A percentile compares a stretch with the other conserved stretches of the same genome.
phyloP scores from a whole-genome alignment of 2,113 vertebrate species.

The Cephalopterus ornatus region DNA sequence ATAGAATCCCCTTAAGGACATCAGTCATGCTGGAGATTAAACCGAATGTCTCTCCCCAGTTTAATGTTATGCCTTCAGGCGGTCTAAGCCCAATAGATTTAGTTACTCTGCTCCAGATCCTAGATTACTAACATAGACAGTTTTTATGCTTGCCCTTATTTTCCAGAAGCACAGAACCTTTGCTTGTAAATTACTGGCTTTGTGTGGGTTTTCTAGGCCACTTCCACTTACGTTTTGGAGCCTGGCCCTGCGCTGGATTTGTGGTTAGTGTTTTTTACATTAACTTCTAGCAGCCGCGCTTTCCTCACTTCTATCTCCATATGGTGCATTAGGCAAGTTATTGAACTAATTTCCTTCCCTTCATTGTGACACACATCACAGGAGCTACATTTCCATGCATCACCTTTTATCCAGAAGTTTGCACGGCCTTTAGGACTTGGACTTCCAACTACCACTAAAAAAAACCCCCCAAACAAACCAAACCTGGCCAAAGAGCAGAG shows the following conservation, averaged over 20 bases:
- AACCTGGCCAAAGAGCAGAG: background rate
- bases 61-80: conserved; percentile 66
- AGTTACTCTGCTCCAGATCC: conserved; percentile 56
- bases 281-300: background rate
- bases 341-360: conserved; percentile 4
- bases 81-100: conserved; percentile 40
- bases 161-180: conserved; percentile 32
- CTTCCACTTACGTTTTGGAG: conserved; percentile 5
- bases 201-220: conserved; percentile 25
- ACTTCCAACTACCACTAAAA: background rate
- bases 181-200: conserved; percentile 27
- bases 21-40: conserved; percentile 67
- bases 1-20: conserved; percentile 66
- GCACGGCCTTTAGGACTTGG: background rate
- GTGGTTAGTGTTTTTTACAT: conserved; percentile 41
- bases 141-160: conserved; percentile 32
- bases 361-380: background rate
- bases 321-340: background rate
- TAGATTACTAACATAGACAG: conserved; percentile 40
- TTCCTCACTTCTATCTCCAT: background rate
- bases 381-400: background rate
- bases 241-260: background rate
- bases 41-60: conserved; percentile 56
- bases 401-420: background rate
- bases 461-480: background rate